Conservation (phyloP, 2,888 invertebrate genomes). For the Tenthredo scrophulariae region DNA sequence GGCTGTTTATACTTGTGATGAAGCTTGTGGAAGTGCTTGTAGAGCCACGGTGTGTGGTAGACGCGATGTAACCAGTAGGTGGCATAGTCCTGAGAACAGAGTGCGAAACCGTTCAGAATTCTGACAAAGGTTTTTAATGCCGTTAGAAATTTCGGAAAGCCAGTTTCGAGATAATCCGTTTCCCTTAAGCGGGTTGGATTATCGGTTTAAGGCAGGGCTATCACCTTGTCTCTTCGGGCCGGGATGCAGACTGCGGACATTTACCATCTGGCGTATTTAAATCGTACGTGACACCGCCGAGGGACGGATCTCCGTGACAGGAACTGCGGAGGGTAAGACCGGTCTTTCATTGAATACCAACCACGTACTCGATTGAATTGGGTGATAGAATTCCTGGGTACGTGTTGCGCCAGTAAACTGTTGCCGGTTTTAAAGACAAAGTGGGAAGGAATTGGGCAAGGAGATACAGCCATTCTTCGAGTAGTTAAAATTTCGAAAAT, state of each 20-base stretch:
- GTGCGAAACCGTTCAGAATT: background rate
- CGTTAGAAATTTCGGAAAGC: background rate
- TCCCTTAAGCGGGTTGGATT: background rate
- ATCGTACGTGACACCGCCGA: background rate
- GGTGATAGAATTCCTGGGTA: slow-evolving; percentile 12
- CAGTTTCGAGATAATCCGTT: background rate
- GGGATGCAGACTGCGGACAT: background rate
- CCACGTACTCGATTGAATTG: slow-evolving; percentile 28
- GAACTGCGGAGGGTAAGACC: background rate
- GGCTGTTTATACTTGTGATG: slow-evolving; percentile 89
- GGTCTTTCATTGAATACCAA: slow-evolving; percentile 38
- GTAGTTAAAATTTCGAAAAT: too few relatives aligned
- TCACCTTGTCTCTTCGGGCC: background rate
- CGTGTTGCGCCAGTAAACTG: slow-evolving; percentile 35
- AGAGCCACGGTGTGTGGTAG: slow-evolving; percentile 85
- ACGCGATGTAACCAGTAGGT: slow-evolving; percentile 85
- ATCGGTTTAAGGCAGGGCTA: background rate
- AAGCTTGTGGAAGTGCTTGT: slow-evolving; percentile 86
- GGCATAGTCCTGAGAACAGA: slow-evolving; percentile 80
- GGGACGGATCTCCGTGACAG: background rate
- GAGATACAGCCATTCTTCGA: background rate
- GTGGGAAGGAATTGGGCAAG: slow-evolving; percentile 53
- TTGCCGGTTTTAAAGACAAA: slow-evolving; percentile 56
- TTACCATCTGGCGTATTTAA: slow-evolving; percentile 7
- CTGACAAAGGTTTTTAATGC: background rate